Evolutionary conservation across 2,888 invertebrate species (phyloP), one percentile per base, ranked within the genome.

Genomic region (Maniola hyperantus): DNA sequence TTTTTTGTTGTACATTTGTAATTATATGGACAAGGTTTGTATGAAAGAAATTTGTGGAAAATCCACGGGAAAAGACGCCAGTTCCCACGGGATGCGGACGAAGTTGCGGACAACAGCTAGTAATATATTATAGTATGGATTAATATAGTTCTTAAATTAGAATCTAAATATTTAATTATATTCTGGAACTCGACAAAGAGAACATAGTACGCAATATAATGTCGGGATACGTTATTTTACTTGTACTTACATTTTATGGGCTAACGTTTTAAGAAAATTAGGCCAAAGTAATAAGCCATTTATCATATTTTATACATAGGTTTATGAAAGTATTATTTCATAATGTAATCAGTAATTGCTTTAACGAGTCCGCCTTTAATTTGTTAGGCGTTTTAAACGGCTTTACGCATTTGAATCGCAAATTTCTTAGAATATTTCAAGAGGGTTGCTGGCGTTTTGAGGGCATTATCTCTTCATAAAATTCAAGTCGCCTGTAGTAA

Each of bases 311-410:
- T 60, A 70, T 69, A 69, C 64, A 61, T 65, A 67, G 64, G 67
- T 70, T 68, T 69, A 65, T 60, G 46, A 77, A 74, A 80, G 81
- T 85, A 84, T 85, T 86, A 89, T 86, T 85, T 84, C 82, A 87
- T 90, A 88, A 89, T 87, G 83, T 88, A 90, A 89, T 91, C 91
- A 91, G 91, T 89, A 91, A 92, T 91, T 90, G 85, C 88, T 86
- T 87, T 89, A 90, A 89, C 91, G 89, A 91, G 90, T 86, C 88
- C 83, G 89, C 86, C 88, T 90, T 89, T 91, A 91, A 92, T 92
- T 92, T 91, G 91, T 91, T 89, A 91, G 91, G 89, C 91, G 90
- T 91, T 90, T 89, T 88, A 91, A 91, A 91, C 91, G 91, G 91
- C 91, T 91, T 91, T 88, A 81, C 89, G 87, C 85, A 92, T 92